Base-by-base conservation (phyloP, 2,888 invertebrate genomes). In the Hirtodrosophila cameraria region DNA sequence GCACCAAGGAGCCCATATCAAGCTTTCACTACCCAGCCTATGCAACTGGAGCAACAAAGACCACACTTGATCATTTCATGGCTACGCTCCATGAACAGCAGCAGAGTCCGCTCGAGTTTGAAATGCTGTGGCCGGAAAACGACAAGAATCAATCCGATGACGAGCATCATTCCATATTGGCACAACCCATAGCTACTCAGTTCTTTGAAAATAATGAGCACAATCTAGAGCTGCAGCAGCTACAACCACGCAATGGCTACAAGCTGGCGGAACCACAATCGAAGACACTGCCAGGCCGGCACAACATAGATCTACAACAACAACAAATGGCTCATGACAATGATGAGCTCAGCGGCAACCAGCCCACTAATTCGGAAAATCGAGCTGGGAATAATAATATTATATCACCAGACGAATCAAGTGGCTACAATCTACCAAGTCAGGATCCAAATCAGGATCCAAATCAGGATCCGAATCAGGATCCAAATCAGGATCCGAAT, bases 21-120 rank as follows among this genome's bases (percentile, higher is more conserved):
- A 49, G 71, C 0, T 57, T 54, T 11, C 49, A 42, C 2, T 41
- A 60, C 8, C 1, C 46, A 3, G 45, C 60, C 7, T 23, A 31
- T 9, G 41, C 48, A 12, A 9, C 11, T 9, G 36, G 25, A 0
- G 42, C 64, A 1, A n/a, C 52, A 0, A 52, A 65, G 11, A 4
- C 3, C 2, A 35, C 62, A 0, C 46, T 31, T 8, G 60, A 58
- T 12, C 76, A 65, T 8, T 76, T 79, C 18, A 57, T 61, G 67
- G 52, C 67, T 33, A 30, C 41, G 11, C 35, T 74, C 11, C 35
- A 63, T 11, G 49, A 52, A 8, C 28, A 57, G 18, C 43, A 49
- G 4, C 7, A 31, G 5, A 75, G 59, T 38, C 61, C 61, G 1
- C 13, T 75, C 28, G 18, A 36, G 41, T 50, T 43, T 42, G 28